Evolutionary conservation across 2,888 invertebrate genomes (phyloP).

Genomic region (Eustalomyia histrio): DNA sequence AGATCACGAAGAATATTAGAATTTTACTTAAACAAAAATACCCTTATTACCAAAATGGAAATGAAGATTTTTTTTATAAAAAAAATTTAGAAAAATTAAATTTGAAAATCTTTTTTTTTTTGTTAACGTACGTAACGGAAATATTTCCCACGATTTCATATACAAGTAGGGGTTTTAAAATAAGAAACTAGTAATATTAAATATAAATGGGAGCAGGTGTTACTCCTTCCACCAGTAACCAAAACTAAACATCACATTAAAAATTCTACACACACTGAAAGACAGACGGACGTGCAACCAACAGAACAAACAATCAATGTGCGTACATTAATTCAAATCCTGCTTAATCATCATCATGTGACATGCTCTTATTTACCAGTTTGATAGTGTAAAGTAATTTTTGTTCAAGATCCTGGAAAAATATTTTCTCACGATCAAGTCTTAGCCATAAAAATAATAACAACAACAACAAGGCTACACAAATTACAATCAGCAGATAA

Average conservation of each 20-base stretch:
- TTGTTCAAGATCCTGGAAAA: slow-evolving; percentile 56
- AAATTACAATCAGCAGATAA: background rate
- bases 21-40: slow-evolving; percentile 23
- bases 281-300: slow-evolving; percentile 8
- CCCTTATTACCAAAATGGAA: slow-evolving; percentile 7
- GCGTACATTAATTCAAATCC: slow-evolving; percentile 64
- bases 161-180: background rate
- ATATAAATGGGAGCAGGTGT: slow-evolving; percentile 59
- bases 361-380: slow-evolving; percentile 24
- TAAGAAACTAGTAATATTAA: background rate
- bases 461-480: slow-evolving; percentile 28
- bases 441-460: background rate
- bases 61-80: slow-evolving; percentile 19
- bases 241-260: slow-evolving; percentile 12
- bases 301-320: slow-evolving; percentile 50
- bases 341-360: slow-evolving; percentile 62
- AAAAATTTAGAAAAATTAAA: slow-evolving; percentile 25
- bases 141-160: slow-evolving; percentile 61
- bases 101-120: slow-evolving; percentile 18
- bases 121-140: slow-evolving; percentile 43
- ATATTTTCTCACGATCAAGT: slow-evolving; percentile 50
- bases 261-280: slow-evolving; percentile 18
- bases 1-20: background rate
- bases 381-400: slow-evolving; percentile 51
- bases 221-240: slow-evolving; percentile 51